Evolutionary conservation across 2,888 invertebrate genomes (phyloP), one percentile per base, ranked within the genome.

Genomic region (Heliconius aoede): DNA sequence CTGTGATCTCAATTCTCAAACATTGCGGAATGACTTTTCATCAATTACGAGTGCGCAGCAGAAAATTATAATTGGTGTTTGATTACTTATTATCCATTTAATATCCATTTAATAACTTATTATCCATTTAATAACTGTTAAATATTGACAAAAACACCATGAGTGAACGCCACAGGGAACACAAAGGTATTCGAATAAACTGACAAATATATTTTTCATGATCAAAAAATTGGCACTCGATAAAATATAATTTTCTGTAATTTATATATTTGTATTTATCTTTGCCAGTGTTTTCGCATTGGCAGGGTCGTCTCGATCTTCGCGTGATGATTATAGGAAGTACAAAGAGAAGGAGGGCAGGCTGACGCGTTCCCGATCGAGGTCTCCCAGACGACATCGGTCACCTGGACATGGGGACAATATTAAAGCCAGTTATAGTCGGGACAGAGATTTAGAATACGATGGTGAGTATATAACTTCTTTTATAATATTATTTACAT

Each of bases 201-300:
- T 72, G 82, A 77, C 79, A 84, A 61, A 30, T 86, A 84, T 82
- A 84, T 82, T 83, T 82, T 64, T 79, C 78, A 68, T 76, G 77
- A 79, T 81, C 78, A 81, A 77, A 77, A 79, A 60, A 55, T 68
- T 74, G 55, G 36, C 71, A 76, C 75, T 78, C 73, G 76, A 75
- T 80, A 76, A 81, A 78, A 82, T 79, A 74, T 80, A 79, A 72
- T 78, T 81, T 79, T 77, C 85, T 87, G 84, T 87, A 85, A 85
- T 88, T 85, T 84, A 84, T 86, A 90, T 88, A 87, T 72, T 88
- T 64, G 92, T 94, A 94, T 94, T 94, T 94, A 94, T 93, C 93
- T 95, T 96, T 96, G 96, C 96, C 96, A 96, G 96, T 96, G 96
- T 96, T 96, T 96, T 96, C 95, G 95, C 95, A 95, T 96, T 96